Evolutionary conservation across 2,888 invertebrate species (phyloP), one percentile per base, ranked within the genome.

Genomic region (Tachina fera): DNA sequence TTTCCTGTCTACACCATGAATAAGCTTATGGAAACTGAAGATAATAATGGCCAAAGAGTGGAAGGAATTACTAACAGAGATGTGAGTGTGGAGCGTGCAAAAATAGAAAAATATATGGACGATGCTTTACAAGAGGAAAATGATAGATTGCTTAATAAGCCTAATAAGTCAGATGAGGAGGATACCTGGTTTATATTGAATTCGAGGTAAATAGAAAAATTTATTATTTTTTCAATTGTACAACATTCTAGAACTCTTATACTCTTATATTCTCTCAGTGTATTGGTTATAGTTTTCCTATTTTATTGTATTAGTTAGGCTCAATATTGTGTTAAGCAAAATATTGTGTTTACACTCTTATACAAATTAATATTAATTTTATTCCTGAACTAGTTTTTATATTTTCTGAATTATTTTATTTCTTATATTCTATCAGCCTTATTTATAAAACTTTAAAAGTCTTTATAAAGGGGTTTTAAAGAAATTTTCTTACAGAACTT

Each of bases 141-240:
- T 13, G 14, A 65, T 56, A 61, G 47, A 45, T 16, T 43, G 47
- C 11, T 13, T 6, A 19, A n/a, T 47, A 79, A 65, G 0, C 49
- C 53, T 31, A 75, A 67, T 41, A 31, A 31, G 31, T 5, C 31
- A 31, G 31, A 31, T 6, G 31, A 31, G 31, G 81, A 76, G 13
- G 86, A 88, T 14, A 91, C 91, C 13, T 91, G 90, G 91, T 90
- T 91, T 43, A 89, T 91, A 11, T 63, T 91, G 11, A 91, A 91
- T 61, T 90, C 91, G 3, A 90, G 90, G 91, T 91, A 45, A 86
- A 89, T 81, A 16, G 2, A 16, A 56, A 61, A 14, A 9, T 39
- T n/a, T 10, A 10, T 14, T 31, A 31, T 56, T 31, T 31, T 31
- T 4, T 4, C 31, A 31, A 31, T 4, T 56, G 9, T 13, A 13